Evolutionary conservation across 37 sponge, comb jelly and placozoan genomes (phyloP).

Genomic region (Bolinopsis microptera): DNA sequence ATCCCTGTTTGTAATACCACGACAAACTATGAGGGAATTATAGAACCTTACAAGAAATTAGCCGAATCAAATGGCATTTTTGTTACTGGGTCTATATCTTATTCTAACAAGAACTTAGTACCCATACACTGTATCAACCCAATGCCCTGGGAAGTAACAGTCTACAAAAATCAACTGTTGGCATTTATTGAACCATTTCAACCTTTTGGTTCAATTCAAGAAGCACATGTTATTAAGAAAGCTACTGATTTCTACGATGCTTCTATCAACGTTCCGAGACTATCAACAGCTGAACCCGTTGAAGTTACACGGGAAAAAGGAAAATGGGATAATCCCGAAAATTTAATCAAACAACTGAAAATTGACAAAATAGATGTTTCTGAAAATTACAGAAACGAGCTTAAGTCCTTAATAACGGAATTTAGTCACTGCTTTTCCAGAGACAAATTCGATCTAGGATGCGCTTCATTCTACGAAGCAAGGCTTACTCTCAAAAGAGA

Average conservation of each 20-base stretch:
- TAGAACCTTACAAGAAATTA: not conserved
- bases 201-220: not conserved
- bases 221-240: not conserved
- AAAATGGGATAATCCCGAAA: not conserved
- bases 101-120: not conserved
- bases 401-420: slow-evolving; percentile 2
- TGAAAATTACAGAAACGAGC: not conserved
- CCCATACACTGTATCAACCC: slow-evolving; percentile 20
- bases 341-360: not conserved
- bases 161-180: slow-evolving; percentile 27
- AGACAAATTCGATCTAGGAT: not conserved
- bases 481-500: not conserved
- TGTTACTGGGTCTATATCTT: slow-evolving; percentile 27
- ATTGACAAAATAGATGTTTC: slow-evolving; percentile 12
- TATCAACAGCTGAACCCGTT: not conserved
- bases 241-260: not conserved
- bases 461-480: slow-evolving; percentile 23
- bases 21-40: not conserved
- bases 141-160: not conserved
- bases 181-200: slow-evolving; percentile 11
- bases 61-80: not conserved
- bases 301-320: slow-evolving; percentile 1
- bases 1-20: not conserved
- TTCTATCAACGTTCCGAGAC: not conserved
- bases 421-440: slow-evolving; percentile 32